These are phyloP conservation scores for Heliconius charithonia DNA, from an alignment of 2,888 invertebrate species.

Conservation along the genomic window DNA sequence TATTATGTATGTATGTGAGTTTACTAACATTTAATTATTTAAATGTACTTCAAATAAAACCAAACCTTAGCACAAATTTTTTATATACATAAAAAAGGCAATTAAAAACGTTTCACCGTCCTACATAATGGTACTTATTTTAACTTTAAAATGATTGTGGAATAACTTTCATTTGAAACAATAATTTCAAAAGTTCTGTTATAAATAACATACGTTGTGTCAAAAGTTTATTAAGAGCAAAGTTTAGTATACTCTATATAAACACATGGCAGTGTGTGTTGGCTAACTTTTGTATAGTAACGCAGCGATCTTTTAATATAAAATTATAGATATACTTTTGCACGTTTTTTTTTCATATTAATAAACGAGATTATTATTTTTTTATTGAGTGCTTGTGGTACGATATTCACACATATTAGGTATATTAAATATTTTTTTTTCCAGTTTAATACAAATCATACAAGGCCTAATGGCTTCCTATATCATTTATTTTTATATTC, in stretches of 20 bases:
- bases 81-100: background rate
- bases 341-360: background rate
- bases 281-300: conserved; percentile 7
- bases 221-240: conserved; percentile 13
- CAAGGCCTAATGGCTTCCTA: too few relatives aligned
- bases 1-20: background rate
- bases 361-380: background rate
- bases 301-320: background rate
- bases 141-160: conserved; percentile 5
- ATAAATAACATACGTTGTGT: conserved; percentile 12
- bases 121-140: background rate
- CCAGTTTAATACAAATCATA: too few relatives aligned
- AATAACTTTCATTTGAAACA: conserved; percentile 9
- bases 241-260: background rate
- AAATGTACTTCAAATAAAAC: background rate
- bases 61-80: background rate
- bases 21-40: background rate
- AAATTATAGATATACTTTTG: background rate
- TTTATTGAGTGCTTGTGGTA: too few relatives aligned
- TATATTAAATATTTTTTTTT: too few relatives aligned
- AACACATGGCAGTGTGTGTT: background rate
- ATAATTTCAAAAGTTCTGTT: conserved; percentile 2
- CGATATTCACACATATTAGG: too few relatives aligned
- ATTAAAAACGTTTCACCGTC: background rate
- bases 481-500: too few relatives aligned